These are phyloP conservation scores for Chaitophorus viminalis DNA, from an alignment of 2,888 invertebrate species.

Conservation along the genomic window DNA sequence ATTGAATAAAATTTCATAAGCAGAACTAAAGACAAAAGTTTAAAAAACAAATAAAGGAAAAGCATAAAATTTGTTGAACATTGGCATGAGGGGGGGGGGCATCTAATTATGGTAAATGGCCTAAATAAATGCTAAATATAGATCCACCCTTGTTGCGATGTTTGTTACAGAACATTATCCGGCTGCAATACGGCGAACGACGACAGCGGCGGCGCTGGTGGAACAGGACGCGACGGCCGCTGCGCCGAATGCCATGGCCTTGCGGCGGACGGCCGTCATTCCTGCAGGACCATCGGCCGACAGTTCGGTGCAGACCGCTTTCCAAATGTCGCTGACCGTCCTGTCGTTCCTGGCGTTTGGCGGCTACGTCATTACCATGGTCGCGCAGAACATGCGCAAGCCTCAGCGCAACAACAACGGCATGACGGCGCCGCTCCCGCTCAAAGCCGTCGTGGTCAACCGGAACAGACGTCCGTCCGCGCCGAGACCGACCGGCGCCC, in stretches of 20 bases:
- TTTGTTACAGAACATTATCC: background rate
- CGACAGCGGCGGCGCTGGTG: background rate
- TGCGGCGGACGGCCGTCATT: background rate
- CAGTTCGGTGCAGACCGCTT: slow-evolving; percentile 73
- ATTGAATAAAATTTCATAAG: too few relatives aligned
- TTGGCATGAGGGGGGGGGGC: too few relatives aligned
- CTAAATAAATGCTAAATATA: too few relatives aligned
- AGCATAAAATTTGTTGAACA: too few relatives aligned
- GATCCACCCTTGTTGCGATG: too few relatives aligned
- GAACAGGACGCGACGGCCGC: background rate
- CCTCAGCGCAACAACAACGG: background rate
- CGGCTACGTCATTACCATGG: slow-evolving; percentile 81
- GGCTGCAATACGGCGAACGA: background rate
- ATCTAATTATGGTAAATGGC: too few relatives aligned
- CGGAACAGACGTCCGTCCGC: slow-evolving; percentile 2
- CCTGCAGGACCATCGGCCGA: background rate
- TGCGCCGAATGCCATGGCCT: slow-evolving; percentile 41
- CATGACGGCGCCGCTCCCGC: slow-evolving; percentile 13
- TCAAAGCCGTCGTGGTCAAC: slow-evolving; percentile 45
- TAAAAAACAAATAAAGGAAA: too few relatives aligned
- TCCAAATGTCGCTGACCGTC: slow-evolving; percentile 81
- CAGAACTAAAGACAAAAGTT: too few relatives aligned
- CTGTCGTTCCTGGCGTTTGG: slow-evolving; percentile 86
- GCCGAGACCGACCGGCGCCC: background rate
- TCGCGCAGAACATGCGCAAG: slow-evolving; percentile 71